Base-by-base conservation (phyloP, 2,113 vertebrate species). In the Callospermophilus lateralis region DNA sequence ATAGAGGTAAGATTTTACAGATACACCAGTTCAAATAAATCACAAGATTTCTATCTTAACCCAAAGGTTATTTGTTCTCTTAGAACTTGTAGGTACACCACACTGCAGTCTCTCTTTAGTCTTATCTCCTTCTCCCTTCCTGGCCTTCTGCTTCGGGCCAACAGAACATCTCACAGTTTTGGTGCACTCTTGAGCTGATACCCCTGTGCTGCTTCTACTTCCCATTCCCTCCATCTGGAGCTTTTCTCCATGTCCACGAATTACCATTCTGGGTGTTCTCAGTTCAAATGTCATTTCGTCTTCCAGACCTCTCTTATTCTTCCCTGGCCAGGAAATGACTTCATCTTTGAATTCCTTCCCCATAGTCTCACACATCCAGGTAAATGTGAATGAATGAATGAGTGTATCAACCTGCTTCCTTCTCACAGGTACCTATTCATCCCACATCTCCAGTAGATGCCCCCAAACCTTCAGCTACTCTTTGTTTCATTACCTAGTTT, bases 1-100 rank as follows among this genome's bases (percentile, higher is more conserved):
- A 90, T 89, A 67, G 58, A 97, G 96, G 95, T 97, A 73, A 97
- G 74, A 79, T 74, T 87, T 86, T 48, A 65, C 19, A 61, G 48
- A 51, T 53, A 55, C 1, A 32, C 28, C 37, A 32, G 4, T 28
- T 67, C 37, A 65, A 79, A 19, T 24, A 16, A n/a, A 45, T 51
- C 24, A 80, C 26, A 32, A 34, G 28, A 63, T 30, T 88, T 76
- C 34, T n/a, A 6, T 45, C 34, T 58, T 90, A 70, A 65, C 28
- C 24, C 45, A 77, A 34, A 39, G 37, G 26, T 15, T 11, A 26
- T 28, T 73, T 72, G 24, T 76, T 96, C 37, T 19, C 32, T 6
- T 89, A 19, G 19, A 85, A 53, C n/a, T 24, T 73, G 22, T 88
- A 4, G 8, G 11, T 8, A 1, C 11, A 20, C 20, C 19, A 67